Evolutionary conservation across 2,888 invertebrate species (phyloP).

Genomic region (Melanostoma scalare): DNA sequence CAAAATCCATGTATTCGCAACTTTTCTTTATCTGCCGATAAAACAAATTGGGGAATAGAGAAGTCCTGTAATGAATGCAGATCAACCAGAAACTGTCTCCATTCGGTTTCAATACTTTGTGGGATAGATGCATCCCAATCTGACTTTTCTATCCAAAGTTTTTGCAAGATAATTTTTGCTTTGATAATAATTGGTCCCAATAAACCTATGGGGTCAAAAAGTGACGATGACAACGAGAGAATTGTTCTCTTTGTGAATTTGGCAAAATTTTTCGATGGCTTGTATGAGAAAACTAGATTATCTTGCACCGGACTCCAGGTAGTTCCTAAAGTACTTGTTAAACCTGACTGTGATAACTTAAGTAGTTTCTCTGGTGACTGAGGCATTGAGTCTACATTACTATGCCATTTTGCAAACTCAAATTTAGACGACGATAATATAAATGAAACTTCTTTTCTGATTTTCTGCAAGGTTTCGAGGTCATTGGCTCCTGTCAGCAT

Average conservation of each 20-base stretch:
- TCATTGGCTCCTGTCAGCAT: too few relatives aligned
- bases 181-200: too few relatives aligned
- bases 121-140: too few relatives aligned
- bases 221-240: too few relatives aligned
- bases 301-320: slow-evolving; percentile 46
- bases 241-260: too few relatives aligned
- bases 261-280: slow-evolving; percentile 9
- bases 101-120: too few relatives aligned
- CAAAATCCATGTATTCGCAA: not conserved
- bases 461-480: too few relatives aligned
- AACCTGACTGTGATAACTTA: slow-evolving; percentile 30
- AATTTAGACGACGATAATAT: too few relatives aligned
- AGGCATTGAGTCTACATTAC: not conserved
- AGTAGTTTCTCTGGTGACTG: slow-evolving; percentile 13
- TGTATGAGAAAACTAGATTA: slow-evolving; percentile 42
- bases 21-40: not conserved
- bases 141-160: too few relatives aligned
- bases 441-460: too few relatives aligned
- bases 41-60: slow-evolving; percentile 31
- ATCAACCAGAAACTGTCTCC: slow-evolving; percentile 11
- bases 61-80: slow-evolving; percentile 8
- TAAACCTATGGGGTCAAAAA: too few relatives aligned
- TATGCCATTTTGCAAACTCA: slow-evolving; percentile 30
- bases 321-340: slow-evolving; percentile 48
- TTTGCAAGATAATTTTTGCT: too few relatives aligned